Conservation (phyloP, 2,113 vertebrate species). For the Oxygymnocypris stewartii region DNA sequence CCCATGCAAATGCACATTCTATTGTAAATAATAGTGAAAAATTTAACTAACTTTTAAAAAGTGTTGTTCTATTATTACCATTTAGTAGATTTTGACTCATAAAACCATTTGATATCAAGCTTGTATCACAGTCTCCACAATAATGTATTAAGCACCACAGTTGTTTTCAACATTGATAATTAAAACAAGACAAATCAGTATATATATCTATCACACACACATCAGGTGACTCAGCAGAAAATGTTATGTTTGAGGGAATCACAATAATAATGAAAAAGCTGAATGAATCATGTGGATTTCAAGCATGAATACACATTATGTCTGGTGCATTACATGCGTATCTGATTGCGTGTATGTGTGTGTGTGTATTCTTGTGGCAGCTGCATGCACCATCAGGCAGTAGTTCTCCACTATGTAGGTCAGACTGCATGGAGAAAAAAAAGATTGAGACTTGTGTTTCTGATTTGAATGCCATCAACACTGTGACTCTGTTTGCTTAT, state of each 20-base stretch:
- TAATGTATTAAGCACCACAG: no score
- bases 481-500: neutral
- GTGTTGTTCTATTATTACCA: no score
- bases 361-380: constrained; percentile 47
- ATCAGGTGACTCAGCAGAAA: no score
- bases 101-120: no score
- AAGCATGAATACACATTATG: constrained; percentile 20
- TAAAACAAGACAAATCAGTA: no score
- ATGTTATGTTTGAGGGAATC: constrained; percentile 1
- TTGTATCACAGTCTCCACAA: no score
- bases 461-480: constrained; percentile 12
- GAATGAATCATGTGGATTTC: constrained; percentile 32
- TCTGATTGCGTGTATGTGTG: constrained; percentile 15
- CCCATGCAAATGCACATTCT: no score
- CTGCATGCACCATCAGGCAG: constrained; percentile 54
- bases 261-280: neutral
- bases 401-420: constrained; percentile 56
- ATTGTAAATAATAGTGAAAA: no score
- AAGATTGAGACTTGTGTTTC: constrained; percentile 20
- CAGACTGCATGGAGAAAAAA: constrained; percentile 45
- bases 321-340: constrained; percentile 13
- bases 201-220: no score
- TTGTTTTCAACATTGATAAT: no score
- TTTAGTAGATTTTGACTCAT: no score
- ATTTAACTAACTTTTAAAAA: no score